Evolutionary conservation across 2,888 invertebrate species (phyloP).

Genomic region (Tanytarsus gracilentus): DNA sequence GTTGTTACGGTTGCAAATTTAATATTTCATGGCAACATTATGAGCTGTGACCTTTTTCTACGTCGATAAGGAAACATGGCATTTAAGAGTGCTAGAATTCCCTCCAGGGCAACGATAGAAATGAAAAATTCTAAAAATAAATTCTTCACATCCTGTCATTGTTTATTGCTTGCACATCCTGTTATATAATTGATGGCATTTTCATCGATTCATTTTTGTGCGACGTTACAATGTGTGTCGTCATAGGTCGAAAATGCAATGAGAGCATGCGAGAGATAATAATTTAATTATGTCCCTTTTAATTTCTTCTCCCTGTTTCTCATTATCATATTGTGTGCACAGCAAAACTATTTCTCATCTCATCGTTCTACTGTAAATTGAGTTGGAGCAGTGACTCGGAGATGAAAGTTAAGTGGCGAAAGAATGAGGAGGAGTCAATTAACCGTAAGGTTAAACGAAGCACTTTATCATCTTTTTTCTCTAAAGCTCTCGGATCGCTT

Average conservation of each 20-base stretch:
- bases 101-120: too few relatives aligned
- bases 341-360: background rate
- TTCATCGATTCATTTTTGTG: background rate
- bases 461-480: slow-evolving; percentile 18
- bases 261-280: background rate
- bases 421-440: slow-evolving; percentile 13
- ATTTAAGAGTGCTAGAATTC: too few relatives aligned
- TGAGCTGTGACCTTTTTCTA: too few relatives aligned
- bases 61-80: too few relatives aligned
- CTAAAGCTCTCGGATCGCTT: background rate
- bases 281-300: slow-evolving; percentile 24
- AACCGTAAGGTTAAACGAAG: slow-evolving; percentile 21
- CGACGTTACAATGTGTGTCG: background rate
- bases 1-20: too few relatives aligned
- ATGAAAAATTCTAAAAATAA: background rate
- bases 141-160: background rate
- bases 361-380: too few relatives aligned
- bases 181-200: background rate
- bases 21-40: too few relatives aligned
- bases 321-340: slow-evolving; percentile 13
- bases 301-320: too few relatives aligned
- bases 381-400: background rate
- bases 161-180: background rate
- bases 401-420: background rate
- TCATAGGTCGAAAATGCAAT: too few relatives aligned